Percentiles rank a stretch among this genome's conserved stretches.
Evolutionary conservation across 2,113 vertebrate genomes (phyloP).

Genomic region (Elachura formosa): DNA sequence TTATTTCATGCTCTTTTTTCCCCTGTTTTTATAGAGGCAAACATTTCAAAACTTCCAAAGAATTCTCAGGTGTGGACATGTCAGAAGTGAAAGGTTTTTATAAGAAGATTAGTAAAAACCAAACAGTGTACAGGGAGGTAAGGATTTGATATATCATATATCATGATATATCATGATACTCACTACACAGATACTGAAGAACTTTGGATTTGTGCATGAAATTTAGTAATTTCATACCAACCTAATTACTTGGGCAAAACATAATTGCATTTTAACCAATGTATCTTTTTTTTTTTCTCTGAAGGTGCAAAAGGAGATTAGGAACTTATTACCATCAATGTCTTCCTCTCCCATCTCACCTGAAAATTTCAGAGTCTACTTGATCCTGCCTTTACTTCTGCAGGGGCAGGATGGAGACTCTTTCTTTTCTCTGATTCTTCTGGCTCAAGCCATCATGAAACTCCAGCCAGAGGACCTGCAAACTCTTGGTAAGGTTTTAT

Average conservation of each 20-base stretch:
- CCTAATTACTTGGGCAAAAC: not conserved
- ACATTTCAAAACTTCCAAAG: constrained; percentile 52
- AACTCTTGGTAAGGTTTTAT: constrained; percentile 50
- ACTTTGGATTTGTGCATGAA: not conserved
- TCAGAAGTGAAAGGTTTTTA: constrained; percentile 18
- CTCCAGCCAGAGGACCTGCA: not conserved
- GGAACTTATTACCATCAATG: not conserved
- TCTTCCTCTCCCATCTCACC: not conserved
- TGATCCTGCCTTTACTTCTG: constrained; percentile 60
- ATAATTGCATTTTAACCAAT: not conserved
- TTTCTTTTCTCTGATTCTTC: not conserved
- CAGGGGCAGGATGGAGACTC: accelerated
- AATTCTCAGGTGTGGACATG: constrained; percentile 19
- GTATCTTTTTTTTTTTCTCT: not conserved
- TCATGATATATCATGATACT: too few species aligned
- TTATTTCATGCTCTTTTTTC: not conserved
- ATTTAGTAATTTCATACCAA: not conserved
- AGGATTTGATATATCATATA: not conserved
- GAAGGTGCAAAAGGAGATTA: constrained; percentile 25
- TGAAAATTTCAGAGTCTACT: constrained; percentile 60
- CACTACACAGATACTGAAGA: not conserved
- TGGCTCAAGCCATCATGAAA: not conserved
- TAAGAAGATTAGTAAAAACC: constrained; percentile 7
- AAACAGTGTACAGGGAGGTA: not conserved
- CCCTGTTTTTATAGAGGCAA: not conserved